A percentile compares a stretch with the other conserved stretches of the same genome.
Conservation (phyloP, 1,140 invertebrate genomes). For the Geopemphigus sp. region DNA sequence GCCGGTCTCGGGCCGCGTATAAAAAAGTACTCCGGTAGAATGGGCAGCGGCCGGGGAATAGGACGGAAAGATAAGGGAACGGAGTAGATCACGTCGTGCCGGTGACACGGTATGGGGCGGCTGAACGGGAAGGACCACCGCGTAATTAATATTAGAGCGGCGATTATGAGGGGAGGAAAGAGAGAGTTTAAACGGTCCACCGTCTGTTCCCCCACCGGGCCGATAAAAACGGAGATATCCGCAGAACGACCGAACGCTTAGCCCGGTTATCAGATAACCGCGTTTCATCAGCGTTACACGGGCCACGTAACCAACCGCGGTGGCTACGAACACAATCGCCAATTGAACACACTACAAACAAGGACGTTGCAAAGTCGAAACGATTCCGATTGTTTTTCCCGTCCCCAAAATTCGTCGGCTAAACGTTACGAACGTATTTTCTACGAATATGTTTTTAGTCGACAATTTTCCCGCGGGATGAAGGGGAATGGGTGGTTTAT, state of each 20-base stretch:
- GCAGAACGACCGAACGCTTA: conserved; percentile 8
- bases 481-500: too few relatives aligned
- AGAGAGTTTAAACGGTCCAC: conserved; percentile 26
- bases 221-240: conserved; percentile 37
- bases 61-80: background rate
- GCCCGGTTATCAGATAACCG: conserved; percentile 22
- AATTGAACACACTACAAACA: too few relatives aligned
- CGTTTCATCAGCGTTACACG: background rate
- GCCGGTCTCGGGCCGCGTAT: too few relatives aligned
- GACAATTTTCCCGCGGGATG: too few relatives aligned
- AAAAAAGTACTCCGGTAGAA: too few relatives aligned
- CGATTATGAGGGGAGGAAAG: conserved; percentile 18
- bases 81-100: background rate
- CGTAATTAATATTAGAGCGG: conserved; percentile 1
- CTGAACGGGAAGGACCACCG: background rate
- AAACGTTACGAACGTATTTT: too few relatives aligned
- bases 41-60: background rate
- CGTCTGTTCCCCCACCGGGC: background rate
- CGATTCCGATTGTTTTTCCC: too few relatives aligned
- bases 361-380: too few relatives aligned
- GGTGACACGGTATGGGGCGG: background rate
- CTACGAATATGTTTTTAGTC: too few relatives aligned
- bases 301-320: background rate
- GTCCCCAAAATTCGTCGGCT: too few relatives aligned
- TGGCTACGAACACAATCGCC: background rate